phyloP scores from a whole-genome alignment of 2,888 invertebrate genomes.

The Hypomecis atomaria region DNA sequence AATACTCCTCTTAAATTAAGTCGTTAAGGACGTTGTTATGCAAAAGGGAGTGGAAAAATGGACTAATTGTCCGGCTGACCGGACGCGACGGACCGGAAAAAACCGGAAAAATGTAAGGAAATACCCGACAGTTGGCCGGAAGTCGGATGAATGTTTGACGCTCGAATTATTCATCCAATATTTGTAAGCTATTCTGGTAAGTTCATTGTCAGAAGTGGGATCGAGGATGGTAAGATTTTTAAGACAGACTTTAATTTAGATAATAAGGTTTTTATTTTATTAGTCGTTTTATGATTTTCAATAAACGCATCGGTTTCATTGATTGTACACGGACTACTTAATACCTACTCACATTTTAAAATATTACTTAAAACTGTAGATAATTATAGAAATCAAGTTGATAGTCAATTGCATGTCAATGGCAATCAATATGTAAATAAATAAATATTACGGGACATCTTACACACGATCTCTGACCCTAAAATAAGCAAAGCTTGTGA shows the following conservation, averaged over 20 bases:
- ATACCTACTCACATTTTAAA: no score
- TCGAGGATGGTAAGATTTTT: constrained; percentile 1
- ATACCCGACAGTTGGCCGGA: constrained; percentile 35
- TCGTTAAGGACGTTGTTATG: constrained; percentile 34
- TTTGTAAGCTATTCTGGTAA: constrained; percentile 22
- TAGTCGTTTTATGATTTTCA: no score
- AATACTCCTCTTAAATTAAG: constrained; percentile 31
- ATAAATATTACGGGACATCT: no score
- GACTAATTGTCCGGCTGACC: constrained; percentile 36
- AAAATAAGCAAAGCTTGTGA: no score
- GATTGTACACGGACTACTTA: no score
- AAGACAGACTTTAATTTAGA: neutral
- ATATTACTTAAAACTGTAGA: no score
- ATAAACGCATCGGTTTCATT: no score
- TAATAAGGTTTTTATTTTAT: no score
- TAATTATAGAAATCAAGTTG: no score
- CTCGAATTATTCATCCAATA: constrained; percentile 32
- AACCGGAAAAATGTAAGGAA: constrained; percentile 40
- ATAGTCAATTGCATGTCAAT: no score
- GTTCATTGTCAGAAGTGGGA: constrained; percentile 20
- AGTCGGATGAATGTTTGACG: constrained; percentile 32
- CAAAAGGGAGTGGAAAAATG: constrained; percentile 35
- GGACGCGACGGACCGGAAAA: constrained; percentile 38
- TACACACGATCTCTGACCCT: no score
- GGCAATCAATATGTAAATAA: no score